Evolutionary conservation across 2,888 invertebrate genomes (phyloP), one percentile per base, ranked within the genome.

Genomic region (Erebia epiphron): DNA sequence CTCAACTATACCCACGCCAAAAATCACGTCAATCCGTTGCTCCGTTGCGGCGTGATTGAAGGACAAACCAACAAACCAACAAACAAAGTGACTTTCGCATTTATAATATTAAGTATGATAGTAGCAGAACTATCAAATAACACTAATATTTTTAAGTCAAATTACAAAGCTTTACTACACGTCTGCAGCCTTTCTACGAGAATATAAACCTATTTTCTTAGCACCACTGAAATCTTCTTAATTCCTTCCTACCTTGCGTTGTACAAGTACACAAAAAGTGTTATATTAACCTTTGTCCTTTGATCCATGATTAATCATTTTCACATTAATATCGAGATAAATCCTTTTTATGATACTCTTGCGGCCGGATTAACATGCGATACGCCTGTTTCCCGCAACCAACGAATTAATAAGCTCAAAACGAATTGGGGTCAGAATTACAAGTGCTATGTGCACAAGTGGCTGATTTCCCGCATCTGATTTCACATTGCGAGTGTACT

Each of bases 401-500:
- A 58, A 68, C 65, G 49, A 67, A 58, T 63, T 26, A 49, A 58
- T 64, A 71, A n/a, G 60, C 50, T 64, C 46, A 60, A 54, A 66
- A 58, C 58, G 57, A 64, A 73, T 73, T 68, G 35, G 46, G 62
- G 61, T 67, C 62, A 65, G 50, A 65, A 57, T 66, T 62, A n/a
- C 70, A 49, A 65, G 56, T 18, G 61, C 43, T 61, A 43, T 65
- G 60, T 60, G 70, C 68, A 66, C 68, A 65, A 68, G 70, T 65
- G 68, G 57, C 26, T 61, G 73, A 68, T 68, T 68, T 68, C 50
- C 72, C 64, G 65, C 61, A 62, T 70, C 68, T 68, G 68, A 66
- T 57, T 70, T 67, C 70, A 65, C 68, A 66, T 68, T 70, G 58
- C 68, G 21, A 16, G 57, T 26, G 50, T 56, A 9, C 41, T 14